Evolutionary conservation across 1,140 invertebrate species (phyloP).

Genomic region (Drosophila varians): DNA sequence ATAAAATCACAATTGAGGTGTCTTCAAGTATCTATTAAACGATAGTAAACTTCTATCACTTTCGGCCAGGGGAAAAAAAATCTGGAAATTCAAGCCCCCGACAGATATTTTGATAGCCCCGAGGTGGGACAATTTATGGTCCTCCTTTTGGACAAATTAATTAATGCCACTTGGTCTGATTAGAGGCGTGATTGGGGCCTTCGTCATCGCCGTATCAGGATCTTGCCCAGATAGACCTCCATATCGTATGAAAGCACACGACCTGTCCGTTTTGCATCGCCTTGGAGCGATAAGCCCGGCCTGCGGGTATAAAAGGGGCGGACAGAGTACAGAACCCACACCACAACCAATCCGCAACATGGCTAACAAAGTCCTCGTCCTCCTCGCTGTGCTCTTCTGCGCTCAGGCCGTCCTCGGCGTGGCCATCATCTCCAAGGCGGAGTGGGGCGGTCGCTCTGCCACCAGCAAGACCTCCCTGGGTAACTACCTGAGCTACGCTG

Average conservation of each 20-base stretch:
- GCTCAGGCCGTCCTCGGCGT: slow-evolving; percentile 63
- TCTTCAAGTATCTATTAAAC: neutral
- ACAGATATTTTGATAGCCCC: slow-evolving; percentile 23
- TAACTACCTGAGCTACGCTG: slow-evolving; percentile 88
- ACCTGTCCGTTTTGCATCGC: slow-evolving; percentile 3
- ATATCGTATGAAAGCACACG: slow-evolving; percentile 44
- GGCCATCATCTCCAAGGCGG: slow-evolving; percentile 84
- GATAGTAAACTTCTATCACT: neutral
- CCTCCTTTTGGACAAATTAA: slow-evolving; percentile 56
- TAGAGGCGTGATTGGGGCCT: slow-evolving; percentile 50
- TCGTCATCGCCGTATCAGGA: slow-evolving; percentile 46
- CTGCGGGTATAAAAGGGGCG: slow-evolving; percentile 42
- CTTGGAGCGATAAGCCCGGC: slow-evolving; percentile 33
- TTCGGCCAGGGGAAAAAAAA: neutral
- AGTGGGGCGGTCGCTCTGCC: slow-evolving; percentile 87
- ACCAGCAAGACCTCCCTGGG: slow-evolving; percentile 81
- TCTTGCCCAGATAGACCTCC: slow-evolving; percentile 33
- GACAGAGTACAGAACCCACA: slow-evolving; percentile 16
- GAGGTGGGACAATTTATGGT: neutral
- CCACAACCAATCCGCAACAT: slow-evolving; percentile 37
- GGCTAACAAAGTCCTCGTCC: slow-evolving; percentile 63
- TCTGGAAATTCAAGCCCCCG: slow-evolving; percentile 10
- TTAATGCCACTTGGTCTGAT: slow-evolving; percentile 62
- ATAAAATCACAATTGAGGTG: neutral
- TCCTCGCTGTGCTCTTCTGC: slow-evolving; percentile 62